A percentile compares a stretch with the other conserved stretches of the same genome.
These are phyloP conservation scores for Mormyrus lacerda DNA, from an alignment of 2,113 vertebrate species.

Conservation along the genomic window DNA sequence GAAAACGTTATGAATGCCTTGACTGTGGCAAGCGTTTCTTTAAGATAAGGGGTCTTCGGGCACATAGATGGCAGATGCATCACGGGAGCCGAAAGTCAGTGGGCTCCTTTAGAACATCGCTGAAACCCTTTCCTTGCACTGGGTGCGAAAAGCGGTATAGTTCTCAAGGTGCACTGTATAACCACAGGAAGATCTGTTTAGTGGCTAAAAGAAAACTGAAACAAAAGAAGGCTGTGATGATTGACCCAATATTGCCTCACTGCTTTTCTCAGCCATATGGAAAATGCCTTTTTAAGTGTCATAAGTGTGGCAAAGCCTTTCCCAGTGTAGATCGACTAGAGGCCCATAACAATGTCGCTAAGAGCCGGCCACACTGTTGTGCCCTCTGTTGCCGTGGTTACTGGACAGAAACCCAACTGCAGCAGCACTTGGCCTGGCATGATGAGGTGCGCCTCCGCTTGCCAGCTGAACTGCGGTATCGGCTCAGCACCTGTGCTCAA, in stretches of 20 bases:
- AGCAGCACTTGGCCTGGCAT: slow-evolving; percentile 66
- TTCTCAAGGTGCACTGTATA: slow-evolving; percentile 32
- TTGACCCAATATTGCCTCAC: slow-evolving; percentile 16
- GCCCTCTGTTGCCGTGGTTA: slow-evolving; percentile 63
- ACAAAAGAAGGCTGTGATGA: slow-evolving; percentile 3
- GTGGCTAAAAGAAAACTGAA: slow-evolving; percentile 25
- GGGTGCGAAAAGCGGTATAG: slow-evolving; percentile 36
- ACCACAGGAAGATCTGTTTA: slow-evolving; percentile 34
- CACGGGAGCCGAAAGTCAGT: slow-evolving; percentile 20
- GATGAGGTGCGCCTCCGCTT: slow-evolving; percentile 60
- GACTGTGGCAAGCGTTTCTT: slow-evolving; percentile 52
- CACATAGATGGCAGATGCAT: slow-evolving; percentile 62
- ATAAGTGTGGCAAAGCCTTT: slow-evolving; percentile 65
- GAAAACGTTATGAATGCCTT: slow-evolving; percentile 43
- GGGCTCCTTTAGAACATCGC: neutral
- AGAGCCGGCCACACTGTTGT: slow-evolving; percentile 54
- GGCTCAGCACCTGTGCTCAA: slow-evolving; percentile 46
- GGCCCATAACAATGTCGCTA: slow-evolving; percentile 50
- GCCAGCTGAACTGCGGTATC: slow-evolving; percentile 58
- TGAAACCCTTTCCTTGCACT: slow-evolving; percentile 29
- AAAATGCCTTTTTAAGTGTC: slow-evolving; percentile 62
- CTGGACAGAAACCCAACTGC: slow-evolving; percentile 60
- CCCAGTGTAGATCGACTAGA: slow-evolving; percentile 50
- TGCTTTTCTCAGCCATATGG: slow-evolving; percentile 27
- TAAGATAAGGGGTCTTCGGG: slow-evolving; percentile 53